Percentiles rank a stretch among this genome's conserved stretches.
Conservation (phyloP, 2,888 invertebrate genomes). For the Rotaria sp. region DNA sequence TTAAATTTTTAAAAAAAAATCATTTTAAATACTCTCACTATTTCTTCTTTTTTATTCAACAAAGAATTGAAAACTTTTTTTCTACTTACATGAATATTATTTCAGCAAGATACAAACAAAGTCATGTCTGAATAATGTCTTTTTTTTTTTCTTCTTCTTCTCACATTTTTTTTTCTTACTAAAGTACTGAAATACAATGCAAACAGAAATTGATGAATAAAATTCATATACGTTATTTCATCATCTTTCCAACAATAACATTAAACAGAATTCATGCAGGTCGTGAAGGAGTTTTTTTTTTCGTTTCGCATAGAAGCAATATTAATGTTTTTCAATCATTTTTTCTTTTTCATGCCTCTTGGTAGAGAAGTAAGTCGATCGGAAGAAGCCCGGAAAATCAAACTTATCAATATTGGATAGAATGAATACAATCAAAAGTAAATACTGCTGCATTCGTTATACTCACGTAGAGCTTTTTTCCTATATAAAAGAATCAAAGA, state of each 20-base stretch:
- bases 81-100: background rate
- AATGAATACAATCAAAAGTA: background rate
- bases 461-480: background rate
- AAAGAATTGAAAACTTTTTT: background rate
- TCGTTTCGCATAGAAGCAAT: no score
- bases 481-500: no score
- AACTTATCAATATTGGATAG: background rate
- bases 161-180: background rate
- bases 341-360: background rate
- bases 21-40: no score
- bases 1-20: no score
- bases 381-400: background rate
- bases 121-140: background rate
- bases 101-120: background rate
- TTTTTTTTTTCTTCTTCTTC: background rate
- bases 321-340: no score
- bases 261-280: no score
- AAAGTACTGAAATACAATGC: background rate
- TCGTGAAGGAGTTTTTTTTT: no score
- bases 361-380: background rate
- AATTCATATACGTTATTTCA: background rate
- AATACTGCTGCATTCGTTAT: background rate
- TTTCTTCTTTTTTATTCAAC: background rate
- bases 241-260: background rate
- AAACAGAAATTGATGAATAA: background rate